Evolutionary conservation across 2,113 vertebrate species (phyloP).

Genomic region (Antennarius striatus): DNA sequence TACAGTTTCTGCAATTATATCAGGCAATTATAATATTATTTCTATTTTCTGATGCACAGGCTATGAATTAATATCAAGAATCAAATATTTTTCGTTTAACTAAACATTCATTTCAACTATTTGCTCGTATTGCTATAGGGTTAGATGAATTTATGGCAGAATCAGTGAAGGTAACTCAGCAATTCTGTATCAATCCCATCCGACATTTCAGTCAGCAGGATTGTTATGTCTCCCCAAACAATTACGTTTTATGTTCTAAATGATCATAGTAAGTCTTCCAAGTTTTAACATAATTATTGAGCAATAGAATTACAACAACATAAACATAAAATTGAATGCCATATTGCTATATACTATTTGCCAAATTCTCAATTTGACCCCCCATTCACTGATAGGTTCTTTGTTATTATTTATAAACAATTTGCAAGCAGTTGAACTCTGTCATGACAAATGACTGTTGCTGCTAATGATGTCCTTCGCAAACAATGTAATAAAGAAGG

Average conservation of each 20-base stretch:
- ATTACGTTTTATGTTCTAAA: no score
- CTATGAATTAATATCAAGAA: background rate
- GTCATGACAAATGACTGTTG: constrained; percentile 63
- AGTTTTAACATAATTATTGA: background rate
- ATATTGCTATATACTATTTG: background rate
- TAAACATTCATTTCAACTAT: no score
- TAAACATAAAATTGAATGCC: background rate
- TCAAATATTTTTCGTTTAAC: no score
- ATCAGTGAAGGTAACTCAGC: no score
- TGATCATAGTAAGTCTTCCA: background rate
- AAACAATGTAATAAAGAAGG: constrained; percentile 68
- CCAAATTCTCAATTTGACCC: constrained; percentile 21
- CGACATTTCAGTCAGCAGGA: no score
- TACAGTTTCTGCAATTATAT: background rate
- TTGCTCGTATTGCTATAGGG: no score
- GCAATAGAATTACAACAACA: background rate
- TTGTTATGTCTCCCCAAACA: no score
- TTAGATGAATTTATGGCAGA: no score
- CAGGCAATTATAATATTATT: background rate
- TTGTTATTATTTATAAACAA: constrained; percentile 28
- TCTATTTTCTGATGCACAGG: background rate
- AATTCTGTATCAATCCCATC: no score
- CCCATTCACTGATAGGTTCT: constrained; percentile 10
- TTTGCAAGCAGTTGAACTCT: constrained; percentile 42
- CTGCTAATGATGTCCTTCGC: constrained; percentile 65